These are phyloP conservation scores for Nicator chloris DNA, from an alignment of 2,113 vertebrate genomes.

Conservation along the genomic window DNA sequence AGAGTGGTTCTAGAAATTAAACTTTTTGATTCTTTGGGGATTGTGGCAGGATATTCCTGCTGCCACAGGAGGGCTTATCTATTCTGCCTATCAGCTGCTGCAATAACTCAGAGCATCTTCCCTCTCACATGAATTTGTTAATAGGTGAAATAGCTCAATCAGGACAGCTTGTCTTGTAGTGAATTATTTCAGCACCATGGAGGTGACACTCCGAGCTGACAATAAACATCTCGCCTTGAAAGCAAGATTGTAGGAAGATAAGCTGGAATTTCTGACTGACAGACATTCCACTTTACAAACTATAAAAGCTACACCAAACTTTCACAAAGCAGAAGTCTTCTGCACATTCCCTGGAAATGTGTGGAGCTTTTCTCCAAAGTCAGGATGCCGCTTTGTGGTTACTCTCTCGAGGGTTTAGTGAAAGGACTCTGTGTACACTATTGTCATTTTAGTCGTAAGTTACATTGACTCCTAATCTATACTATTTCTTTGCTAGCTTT, in stretches of 20 bases:
- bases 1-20: not conserved
- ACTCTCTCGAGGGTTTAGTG: not conserved
- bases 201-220: no score
- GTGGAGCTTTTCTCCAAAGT: not conserved
- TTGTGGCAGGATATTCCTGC: not conserved
- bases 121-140: not conserved
- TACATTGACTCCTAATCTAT: not conserved
- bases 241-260: not conserved
- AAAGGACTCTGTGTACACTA: not conserved
- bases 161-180: not conserved
- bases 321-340: not conserved
- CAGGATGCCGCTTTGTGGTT: not conserved
- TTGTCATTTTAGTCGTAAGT: not conserved
- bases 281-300: not conserved
- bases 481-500: not conserved
- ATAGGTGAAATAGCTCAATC: not conserved
- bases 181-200: not conserved
- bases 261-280: not conserved
- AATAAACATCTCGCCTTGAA: not conserved
- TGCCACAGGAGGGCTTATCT: not conserved
- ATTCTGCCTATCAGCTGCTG: not conserved
- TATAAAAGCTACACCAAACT: not conserved
- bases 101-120: not conserved
- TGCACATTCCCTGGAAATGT: not conserved
- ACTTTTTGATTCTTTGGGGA: not conserved